Evolutionary conservation across 2,113 vertebrate genomes (phyloP), one percentile per base, ranked within the genome.

Genomic region (Eptesicus fuscus): DNA sequence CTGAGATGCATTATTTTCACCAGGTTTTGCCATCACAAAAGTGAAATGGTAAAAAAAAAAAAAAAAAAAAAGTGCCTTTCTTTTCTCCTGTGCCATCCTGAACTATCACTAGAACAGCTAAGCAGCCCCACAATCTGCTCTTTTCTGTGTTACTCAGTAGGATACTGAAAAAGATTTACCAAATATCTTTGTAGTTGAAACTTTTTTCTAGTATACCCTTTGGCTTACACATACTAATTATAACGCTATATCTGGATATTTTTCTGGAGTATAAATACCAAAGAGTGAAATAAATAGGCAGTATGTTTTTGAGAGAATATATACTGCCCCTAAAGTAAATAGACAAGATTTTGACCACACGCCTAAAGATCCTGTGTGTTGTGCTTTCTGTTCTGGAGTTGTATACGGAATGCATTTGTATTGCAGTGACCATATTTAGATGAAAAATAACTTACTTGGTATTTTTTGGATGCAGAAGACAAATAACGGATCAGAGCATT

Each of bases 401-500:
- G 25, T 51, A n/a, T 35, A 6, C 1, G 42, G 30, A 37, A 85
- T 47, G 28, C 20, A 92, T 49, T 71, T 35, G 56, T 5, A 51
- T 1, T 69, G 18, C 1, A 77, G 80, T 35, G 84, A 78, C 70
- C n/a, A 87, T 32, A 96, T 63, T 83, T 76, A 91, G 51, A 83
- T 76, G 12, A 91, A 56, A 96, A 96, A 88, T 83, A 77, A 98
- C 98, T 98, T 98, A 98, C 98, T 44, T 44, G 40, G 4, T 23
- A 91, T 94, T 32, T 94, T 96, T 96, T 98, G 51, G 94, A 88
- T 97, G 98, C 97, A n/a, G 91, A 98, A 91, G 97, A 96, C 35
- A 98, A 97, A 94, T 87, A 97, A 56, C 91, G 90, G 87, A 99
- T 98, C 92, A 98, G 97, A 90, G 98, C 79, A 87, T 97, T 98